Evolutionary conservation across 1,140 invertebrate genomes (phyloP).

Genomic region (Drosophila mayri): DNA sequence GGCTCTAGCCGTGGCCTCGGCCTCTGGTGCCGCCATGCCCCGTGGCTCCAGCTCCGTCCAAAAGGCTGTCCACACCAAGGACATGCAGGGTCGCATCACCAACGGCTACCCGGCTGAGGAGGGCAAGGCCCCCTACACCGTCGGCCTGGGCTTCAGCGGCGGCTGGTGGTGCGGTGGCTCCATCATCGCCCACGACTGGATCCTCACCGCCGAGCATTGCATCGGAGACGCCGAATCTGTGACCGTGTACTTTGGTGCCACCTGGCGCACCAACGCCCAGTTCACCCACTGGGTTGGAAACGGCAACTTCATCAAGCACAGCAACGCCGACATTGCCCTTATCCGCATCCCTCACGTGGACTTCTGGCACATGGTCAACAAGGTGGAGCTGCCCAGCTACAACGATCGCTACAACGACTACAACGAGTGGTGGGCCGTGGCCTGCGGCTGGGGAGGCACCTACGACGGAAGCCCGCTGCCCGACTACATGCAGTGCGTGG

Average conservation of each 20-base stretch:
- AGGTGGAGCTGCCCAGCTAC: slow-evolving; percentile 47
- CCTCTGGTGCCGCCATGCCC: slow-evolving; percentile 16
- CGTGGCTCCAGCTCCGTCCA: background rate
- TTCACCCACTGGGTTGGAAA: slow-evolving; percentile 30
- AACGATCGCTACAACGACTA: slow-evolving; percentile 40
- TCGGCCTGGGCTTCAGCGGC: slow-evolving; percentile 34
- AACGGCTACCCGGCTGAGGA: slow-evolving; percentile 34
- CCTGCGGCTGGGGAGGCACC: slow-evolving; percentile 60
- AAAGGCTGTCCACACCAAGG: slow-evolving; percentile 18
- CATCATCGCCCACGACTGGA: slow-evolving; percentile 26
- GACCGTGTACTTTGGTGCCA: slow-evolving; percentile 39
- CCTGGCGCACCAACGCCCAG: slow-evolving; percentile 41
- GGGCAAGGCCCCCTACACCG: slow-evolving; percentile 44
- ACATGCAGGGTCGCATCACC: slow-evolving; percentile 36
- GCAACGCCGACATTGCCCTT: slow-evolving; percentile 24
- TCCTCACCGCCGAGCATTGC: slow-evolving; percentile 39
- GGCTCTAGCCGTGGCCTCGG: slow-evolving; percentile 15
- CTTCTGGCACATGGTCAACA: slow-evolving; percentile 48
- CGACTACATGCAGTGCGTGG: slow-evolving; percentile 52
- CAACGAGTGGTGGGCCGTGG: slow-evolving; percentile 49
- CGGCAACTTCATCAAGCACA: slow-evolving; percentile 28
- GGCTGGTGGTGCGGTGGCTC: slow-evolving; percentile 47
- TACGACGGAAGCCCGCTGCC: slow-evolving; percentile 47
- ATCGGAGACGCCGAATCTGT: slow-evolving; percentile 23
- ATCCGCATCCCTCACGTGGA: slow-evolving; percentile 40